Percentiles rank a stretch among this genome's conserved stretches.
These are phyloP conservation scores for Alosa alosa DNA, from an alignment of 2,113 vertebrate genomes.

Conservation along the genomic window DNA sequence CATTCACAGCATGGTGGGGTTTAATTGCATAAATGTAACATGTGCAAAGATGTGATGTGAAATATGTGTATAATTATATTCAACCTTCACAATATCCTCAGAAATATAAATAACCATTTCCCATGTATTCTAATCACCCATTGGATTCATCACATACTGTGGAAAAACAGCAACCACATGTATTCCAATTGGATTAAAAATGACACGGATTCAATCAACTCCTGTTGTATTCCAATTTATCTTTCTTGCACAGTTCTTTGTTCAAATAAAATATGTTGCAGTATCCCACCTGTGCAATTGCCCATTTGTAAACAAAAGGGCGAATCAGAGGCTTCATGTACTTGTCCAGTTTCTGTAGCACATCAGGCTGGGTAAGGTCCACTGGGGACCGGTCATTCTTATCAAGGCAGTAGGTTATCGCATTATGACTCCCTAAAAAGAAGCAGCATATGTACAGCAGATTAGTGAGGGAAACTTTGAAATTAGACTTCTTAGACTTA, in stretches of 20 bases:
- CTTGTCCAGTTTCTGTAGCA: conserved; percentile 75
- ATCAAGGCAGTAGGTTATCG: conserved; percentile 77
- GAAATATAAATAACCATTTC: neutral
- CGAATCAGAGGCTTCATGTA: conserved; percentile 76
- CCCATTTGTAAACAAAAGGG: conserved; percentile 78
- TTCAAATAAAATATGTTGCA: neutral
- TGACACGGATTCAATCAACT: too few species aligned
- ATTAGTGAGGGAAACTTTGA: neutral
- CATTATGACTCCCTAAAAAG: conserved; percentile 74
- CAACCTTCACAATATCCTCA: neutral
- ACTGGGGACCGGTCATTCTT: conserved; percentile 71
- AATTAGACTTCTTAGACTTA: neutral
- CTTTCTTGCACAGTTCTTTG: neutral
- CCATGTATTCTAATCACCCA: neutral
- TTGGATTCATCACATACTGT: neutral
- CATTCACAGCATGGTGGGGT: neutral
- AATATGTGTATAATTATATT: neutral
- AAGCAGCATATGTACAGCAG: neutral
- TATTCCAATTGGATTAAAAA: neutral
- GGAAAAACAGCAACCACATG: neutral
- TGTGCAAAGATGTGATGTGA: neutral
- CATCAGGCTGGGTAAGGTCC: conserved; percentile 72
- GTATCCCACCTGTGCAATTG: conserved; percentile 69
- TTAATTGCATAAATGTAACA: too few species aligned
- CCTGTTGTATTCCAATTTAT: neutral